Conservation (phyloP, 2,888 invertebrate species). For the Sarcophaga variegata region DNA sequence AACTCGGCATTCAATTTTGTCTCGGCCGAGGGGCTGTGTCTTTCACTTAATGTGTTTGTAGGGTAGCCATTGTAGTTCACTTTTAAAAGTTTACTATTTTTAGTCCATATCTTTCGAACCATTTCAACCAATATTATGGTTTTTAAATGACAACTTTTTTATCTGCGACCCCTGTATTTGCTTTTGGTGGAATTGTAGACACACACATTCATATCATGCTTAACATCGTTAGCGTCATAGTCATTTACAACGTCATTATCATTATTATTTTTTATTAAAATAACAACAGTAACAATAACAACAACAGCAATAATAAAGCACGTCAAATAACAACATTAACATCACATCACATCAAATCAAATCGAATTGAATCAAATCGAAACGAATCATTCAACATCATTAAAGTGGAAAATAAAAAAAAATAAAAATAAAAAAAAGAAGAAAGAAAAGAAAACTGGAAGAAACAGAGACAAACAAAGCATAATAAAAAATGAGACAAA, state of each 20-base stretch:
- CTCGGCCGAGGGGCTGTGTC: too few species aligned
- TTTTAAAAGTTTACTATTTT: too few species aligned
- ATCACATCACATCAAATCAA: conserved; percentile 61
- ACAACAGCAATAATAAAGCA: conserved; percentile 39
- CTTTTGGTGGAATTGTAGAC: conserved; percentile 43
- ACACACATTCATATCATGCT: conserved; percentile 67
- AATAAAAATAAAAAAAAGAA: conserved; percentile 6
- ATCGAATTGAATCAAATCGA: conserved; percentile 58
- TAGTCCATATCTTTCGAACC: too few species aligned
- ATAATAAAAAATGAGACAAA: not conserved
- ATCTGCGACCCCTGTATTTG: conserved; percentile 15
- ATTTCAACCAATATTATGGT: too few species aligned
- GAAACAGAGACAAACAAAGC: not conserved
- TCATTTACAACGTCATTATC: conserved; percentile 54
- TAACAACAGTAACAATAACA: conserved; percentile 36
- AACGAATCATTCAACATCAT: conserved; percentile 68
- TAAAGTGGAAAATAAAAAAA: conserved; percentile 47
- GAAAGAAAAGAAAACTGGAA: not conserved
- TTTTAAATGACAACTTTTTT: too few species aligned
- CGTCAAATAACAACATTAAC: conserved; percentile 67
- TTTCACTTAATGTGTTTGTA: too few species aligned
- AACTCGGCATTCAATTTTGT: too few species aligned
- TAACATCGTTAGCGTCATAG: conserved; percentile 60
- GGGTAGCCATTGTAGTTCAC: too few species aligned
- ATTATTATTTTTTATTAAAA: conserved; percentile 64